A percentile compares a stretch with the other conserved stretches of the same genome.
phyloP scores from a whole-genome alignment of 2,113 vertebrate genomes.

The Stomatorhinus ivindoensis region DNA sequence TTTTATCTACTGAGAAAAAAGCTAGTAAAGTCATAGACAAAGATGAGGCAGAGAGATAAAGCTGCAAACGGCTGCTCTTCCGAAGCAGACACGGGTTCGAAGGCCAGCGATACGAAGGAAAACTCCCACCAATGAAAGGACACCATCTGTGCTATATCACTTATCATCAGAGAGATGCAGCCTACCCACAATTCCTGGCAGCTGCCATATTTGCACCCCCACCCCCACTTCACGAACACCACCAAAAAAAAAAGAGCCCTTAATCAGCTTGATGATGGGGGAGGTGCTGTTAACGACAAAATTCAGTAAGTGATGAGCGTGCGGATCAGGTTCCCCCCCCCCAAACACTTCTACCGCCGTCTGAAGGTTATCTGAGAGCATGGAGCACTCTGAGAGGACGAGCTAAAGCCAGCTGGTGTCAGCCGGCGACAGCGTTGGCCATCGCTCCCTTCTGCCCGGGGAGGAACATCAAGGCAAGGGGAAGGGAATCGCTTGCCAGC shows the following conservation, averaged over 20 bases:
- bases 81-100: background rate
- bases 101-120: background rate
- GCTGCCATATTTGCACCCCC: background rate
- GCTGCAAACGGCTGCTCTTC: background rate
- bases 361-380: conserved; percentile 9
- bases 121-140: conserved; percentile 3
- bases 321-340: background rate
- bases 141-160: conserved; percentile 2
- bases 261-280: background rate
- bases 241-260: background rate
- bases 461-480: background rate
- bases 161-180: background rate
- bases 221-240: background rate
- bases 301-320: background rate
- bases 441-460: background rate
- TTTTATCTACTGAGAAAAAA: background rate
- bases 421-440: background rate
- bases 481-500: background rate
- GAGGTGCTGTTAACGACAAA: background rate
- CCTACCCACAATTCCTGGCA: conserved; percentile 6
- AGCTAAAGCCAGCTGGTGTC: background rate
- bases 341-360: background rate
- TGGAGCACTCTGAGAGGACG: background rate
- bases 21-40: background rate
- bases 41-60: background rate